Percentiles rank a stretch among this genome's conserved stretches.
Conservation (phyloP, 2,113 vertebrate species). For the Condylura cristata region DNA sequence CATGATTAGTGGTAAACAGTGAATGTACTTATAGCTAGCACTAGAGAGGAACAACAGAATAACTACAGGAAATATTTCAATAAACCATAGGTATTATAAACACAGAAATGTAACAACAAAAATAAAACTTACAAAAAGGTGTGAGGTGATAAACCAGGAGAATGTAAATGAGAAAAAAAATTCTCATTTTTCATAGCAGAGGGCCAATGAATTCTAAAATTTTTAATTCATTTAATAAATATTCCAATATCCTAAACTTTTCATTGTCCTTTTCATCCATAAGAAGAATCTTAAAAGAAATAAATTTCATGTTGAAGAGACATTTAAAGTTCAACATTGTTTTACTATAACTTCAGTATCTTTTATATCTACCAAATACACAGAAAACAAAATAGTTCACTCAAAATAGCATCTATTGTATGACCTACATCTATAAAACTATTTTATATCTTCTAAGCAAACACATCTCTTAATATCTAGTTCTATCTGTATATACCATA, state of each 20-base stretch:
- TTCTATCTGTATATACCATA: background rate
- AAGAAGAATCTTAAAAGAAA: constrained; percentile 9
- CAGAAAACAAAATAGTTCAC: constrained; percentile 3
- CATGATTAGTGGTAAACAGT: background rate
- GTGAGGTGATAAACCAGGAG: background rate
- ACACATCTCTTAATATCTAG: background rate
- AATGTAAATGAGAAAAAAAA: constrained; percentile 3
- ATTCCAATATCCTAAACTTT: constrained; percentile 18
- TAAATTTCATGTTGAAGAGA: background rate
- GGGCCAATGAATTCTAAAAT: constrained; percentile 36
- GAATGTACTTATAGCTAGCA: background rate
- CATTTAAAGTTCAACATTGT: background rate
- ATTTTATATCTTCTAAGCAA: background rate
- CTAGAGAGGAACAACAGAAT: background rate
- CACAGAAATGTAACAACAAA: background rate
- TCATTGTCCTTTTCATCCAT: background rate
- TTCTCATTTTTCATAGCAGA: background rate
- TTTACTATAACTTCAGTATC: background rate
- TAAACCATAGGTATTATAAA: background rate
- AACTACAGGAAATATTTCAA: background rate
- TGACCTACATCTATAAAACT: background rate
- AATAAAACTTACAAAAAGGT: background rate
- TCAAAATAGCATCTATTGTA: background rate
- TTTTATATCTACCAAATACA: background rate
- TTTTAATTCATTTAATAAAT: constrained; percentile 32